These are phyloP conservation scores for Alethe castanea DNA, from an alignment of 2,113 vertebrate species.

Conservation along the genomic window DNA sequence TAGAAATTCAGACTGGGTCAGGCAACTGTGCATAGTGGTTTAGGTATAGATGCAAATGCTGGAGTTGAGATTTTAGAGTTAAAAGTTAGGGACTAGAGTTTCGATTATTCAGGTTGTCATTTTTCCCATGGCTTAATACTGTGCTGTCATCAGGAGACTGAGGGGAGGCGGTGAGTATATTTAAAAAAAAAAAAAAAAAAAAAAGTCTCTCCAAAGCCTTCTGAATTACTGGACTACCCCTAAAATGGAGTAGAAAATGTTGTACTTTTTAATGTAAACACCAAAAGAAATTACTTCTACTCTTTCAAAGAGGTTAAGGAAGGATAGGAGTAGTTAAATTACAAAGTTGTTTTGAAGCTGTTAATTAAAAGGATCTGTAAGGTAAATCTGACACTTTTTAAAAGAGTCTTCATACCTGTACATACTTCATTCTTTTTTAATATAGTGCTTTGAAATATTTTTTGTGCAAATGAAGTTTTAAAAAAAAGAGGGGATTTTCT, in stretches of 20 bases:
- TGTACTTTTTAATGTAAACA: neutral
- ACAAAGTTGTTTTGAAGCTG: neutral
- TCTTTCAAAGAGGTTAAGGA: neutral
- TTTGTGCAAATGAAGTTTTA: neutral
- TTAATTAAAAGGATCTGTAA: neutral
- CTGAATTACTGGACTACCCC: neutral
- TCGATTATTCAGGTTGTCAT: neutral
- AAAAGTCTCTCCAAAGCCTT: neutral
- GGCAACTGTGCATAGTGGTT: neutral
- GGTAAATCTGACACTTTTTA: neutral
- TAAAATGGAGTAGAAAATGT: neutral
- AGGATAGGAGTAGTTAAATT: neutral
- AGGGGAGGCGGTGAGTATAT: accelerated
- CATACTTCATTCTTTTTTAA: neutral
- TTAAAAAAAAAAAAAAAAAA: neutral
- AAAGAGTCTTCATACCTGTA: neutral
- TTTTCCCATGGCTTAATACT: neutral
- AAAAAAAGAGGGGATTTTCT: neutral
- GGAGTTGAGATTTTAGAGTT: neutral
- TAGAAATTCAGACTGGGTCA: neutral
- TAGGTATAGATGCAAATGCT: neutral
- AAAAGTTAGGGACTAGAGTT: neutral
- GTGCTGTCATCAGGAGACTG: neutral
- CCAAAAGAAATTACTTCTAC: neutral
- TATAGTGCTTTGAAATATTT: neutral